These are phyloP conservation scores for Resseliella maxima DNA, from an alignment of 2,888 invertebrate genomes.

Conservation along the genomic window DNA sequence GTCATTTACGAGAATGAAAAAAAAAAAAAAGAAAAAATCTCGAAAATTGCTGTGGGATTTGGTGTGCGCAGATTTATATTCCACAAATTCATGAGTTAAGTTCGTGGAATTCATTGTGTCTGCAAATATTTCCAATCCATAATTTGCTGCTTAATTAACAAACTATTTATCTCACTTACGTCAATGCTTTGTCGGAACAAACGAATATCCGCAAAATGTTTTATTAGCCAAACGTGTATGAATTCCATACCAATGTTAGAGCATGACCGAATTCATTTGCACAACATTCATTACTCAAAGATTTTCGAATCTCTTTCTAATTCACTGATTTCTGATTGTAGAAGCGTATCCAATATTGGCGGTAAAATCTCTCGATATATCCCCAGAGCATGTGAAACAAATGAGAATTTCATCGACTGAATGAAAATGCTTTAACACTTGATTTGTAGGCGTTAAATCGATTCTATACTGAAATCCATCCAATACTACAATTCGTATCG, in stretches of 20 bases:
- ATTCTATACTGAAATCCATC: too few species aligned
- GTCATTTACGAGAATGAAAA: too few species aligned
- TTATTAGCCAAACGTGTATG: not conserved
- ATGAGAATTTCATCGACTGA: conserved; percentile 21
- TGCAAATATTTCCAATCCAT: not conserved
- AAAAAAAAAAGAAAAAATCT: too few species aligned
- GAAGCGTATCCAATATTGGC: not conserved
- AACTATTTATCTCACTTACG: conserved; percentile 10
- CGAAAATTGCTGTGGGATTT: not conserved
- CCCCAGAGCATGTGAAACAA: not conserved
- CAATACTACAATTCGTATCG: not conserved
- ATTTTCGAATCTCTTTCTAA: not conserved
- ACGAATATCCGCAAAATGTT: not conserved
- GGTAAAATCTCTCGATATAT: not conserved
- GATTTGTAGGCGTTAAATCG: conserved; percentile 18
- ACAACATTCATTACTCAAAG: not conserved
- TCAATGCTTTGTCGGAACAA: not conserved
- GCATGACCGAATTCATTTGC: not conserved
- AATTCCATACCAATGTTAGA: too few species aligned
- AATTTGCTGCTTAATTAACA: conserved; percentile 4
- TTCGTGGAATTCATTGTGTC: not conserved
- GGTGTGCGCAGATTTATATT: not conserved
- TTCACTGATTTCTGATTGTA: not conserved
- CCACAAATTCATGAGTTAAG: not conserved
- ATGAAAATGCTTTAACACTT: not conserved